phyloP scores from a whole-genome alignment of 2,797 vertebrate species.

The Pseudomugil gertrudae region DNA sequence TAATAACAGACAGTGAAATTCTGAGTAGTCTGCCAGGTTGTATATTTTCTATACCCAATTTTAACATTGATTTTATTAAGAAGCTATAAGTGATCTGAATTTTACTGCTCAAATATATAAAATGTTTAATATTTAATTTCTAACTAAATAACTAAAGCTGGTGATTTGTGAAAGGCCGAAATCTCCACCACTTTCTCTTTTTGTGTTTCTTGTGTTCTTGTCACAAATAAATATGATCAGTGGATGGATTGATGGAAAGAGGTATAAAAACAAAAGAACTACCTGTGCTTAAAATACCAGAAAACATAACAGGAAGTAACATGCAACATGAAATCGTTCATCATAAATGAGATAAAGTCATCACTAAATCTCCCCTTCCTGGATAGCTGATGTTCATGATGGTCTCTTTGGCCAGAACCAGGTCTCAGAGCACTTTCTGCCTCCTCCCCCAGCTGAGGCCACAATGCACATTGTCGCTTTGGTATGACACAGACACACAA shows the following conservation, averaged over 20 bases:
- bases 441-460: conserved; percentile 38
- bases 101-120: conserved; percentile 1
- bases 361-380: conserved; percentile 20
- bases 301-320: conserved; percentile 38
- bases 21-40: not conserved
- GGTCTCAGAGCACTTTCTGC: conserved; percentile 18
- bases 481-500: conserved; percentile 31
- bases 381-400: conserved; percentile 19
- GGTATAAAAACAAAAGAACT: conserved; percentile 28
- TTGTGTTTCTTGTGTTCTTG: conserved; percentile 27
- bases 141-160: conserved; percentile 43
- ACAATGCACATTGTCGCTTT: conserved; percentile 70
- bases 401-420: conserved; percentile 30
- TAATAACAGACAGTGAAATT: not conserved
- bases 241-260: conserved; percentile 52
- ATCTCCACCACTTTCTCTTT: conserved; percentile 15
- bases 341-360: conserved; percentile 50
- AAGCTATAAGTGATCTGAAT: not conserved
- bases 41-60: not conserved
- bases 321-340: conserved; percentile 51
- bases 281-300: conserved; percentile 18
- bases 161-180: conserved; percentile 62
- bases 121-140: not conserved
- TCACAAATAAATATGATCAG: conserved; percentile 33
- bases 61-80: not conserved